Conservation (phyloP, 2,113 vertebrate species). For the Arenaria interpres region DNA sequence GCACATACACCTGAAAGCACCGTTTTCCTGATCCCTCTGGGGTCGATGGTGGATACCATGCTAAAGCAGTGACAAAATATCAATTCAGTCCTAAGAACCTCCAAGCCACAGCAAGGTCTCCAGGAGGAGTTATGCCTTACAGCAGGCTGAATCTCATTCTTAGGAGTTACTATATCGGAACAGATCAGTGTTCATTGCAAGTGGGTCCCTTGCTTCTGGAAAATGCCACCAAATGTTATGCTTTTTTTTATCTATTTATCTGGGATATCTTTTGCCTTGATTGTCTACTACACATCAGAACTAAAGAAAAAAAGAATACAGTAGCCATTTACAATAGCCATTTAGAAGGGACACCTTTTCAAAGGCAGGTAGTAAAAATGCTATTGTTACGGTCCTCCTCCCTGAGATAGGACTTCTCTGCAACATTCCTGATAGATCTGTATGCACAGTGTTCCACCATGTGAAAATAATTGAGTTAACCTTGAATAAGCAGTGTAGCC, state of each 20-base stretch:
- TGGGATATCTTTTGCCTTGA: not conserved
- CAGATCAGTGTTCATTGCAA: not conserved
- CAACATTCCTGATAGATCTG: not conserved
- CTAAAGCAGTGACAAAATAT: not conserved
- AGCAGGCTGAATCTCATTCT: not conserved
- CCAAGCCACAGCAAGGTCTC: not conserved
- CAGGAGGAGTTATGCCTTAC: not conserved
- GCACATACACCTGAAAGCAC: not conserved
- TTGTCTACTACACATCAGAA: not conserved
- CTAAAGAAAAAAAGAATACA: not conserved
- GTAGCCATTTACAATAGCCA: not conserved
- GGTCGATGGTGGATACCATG: not conserved
- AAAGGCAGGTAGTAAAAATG: not conserved
- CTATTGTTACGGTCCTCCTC: not conserved
- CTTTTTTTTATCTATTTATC: not conserved
- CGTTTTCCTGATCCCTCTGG: not conserved
- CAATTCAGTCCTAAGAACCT: not conserved
- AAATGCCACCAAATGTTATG: not conserved
- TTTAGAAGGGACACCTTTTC: not conserved
- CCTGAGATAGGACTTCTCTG: not conserved
- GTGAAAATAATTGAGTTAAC: constrained; percentile 1
- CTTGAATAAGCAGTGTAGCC: not conserved
- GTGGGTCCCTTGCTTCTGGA: not conserved
- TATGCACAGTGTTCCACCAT: not conserved
- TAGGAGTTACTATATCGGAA: not conserved